Evolutionary conservation across 2,888 invertebrate genomes (phyloP), one percentile per base, ranked within the genome.

Genomic region (Diarsia mendica): DNA sequence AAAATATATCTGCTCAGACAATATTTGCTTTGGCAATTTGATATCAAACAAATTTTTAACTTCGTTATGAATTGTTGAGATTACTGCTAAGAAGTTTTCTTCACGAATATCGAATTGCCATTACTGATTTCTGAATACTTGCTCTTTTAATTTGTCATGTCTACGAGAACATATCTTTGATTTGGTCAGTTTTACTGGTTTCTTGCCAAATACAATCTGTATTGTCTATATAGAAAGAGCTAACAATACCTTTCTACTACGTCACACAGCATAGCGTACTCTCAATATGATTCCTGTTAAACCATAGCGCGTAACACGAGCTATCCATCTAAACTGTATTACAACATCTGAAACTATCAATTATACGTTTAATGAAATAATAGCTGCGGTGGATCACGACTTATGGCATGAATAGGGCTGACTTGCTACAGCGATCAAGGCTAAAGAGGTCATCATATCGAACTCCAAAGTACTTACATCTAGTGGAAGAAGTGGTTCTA

Each of bases 301-400:
- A 71, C 48, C 90, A 89, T 91, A 91, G 91, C 92, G 91, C 92
- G 90, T 93, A 92, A 93, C 93, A 93, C 92, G 92, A 94, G 92
- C 94, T 90, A 95, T 95, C 93, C 93, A 95, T 95, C 93, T 93
- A 90, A 91, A 89, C 80, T 89, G 89, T 90, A 92, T 94, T 95
- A 93, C 94, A 94, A 92, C 92, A 93, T 87, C 91, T 90, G 90
- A 91, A 92, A 91, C 94, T 93, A 95, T 95, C 93, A 95, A 95
- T 95, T 95, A 95, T 94, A 89, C 88, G 84, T 92, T 90, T 93
- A 95, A 94, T 94, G 94, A 94, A 94, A 94, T 94, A 94, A 95
- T 94, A 91, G 92, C 90, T 84, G 87, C 82, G 85, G 88, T 88
- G 86, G 86, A 92, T 94, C 95, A 94, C 94, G 95, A 95, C 89